A percentile compares a stretch with the other conserved stretches of the same genome.
These are phyloP conservation scores for Norana najaformis DNA, from an alignment of 2,888 invertebrate species.

Conservation along the genomic window DNA sequence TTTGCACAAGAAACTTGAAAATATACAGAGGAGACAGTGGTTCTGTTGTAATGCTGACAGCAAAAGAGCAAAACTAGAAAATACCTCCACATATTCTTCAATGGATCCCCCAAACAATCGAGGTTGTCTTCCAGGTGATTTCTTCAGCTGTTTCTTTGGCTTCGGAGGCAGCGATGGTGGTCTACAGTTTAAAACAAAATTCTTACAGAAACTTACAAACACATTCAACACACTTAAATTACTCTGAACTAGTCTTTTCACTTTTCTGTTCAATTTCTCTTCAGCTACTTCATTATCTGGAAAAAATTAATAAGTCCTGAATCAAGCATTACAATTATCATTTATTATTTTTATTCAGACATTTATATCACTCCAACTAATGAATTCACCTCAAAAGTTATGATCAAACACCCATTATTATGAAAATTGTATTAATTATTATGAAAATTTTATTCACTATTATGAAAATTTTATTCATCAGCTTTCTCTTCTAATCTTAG, in stretches of 20 bases:
- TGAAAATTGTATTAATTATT: not conserved
- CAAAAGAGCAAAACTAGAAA: not conserved
- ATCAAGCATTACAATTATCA: not conserved
- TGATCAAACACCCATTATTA: not conserved
- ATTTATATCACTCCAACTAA: not conserved
- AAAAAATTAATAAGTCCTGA: not conserved
- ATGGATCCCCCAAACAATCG: slow-evolving; percentile 86
- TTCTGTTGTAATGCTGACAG: not conserved
- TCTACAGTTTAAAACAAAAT: slow-evolving; percentile 44
- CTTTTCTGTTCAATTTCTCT: not conserved
- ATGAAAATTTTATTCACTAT: no score
- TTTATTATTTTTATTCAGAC: not conserved
- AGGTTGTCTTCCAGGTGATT: slow-evolving; percentile 70
- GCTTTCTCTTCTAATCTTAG: not conserved
- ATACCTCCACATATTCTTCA: slow-evolving; percentile 79
- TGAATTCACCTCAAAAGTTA: not conserved
- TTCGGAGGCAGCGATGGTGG: slow-evolving; percentile 62
- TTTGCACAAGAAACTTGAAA: no score
- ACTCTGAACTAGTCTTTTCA: no score
- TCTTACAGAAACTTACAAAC: not conserved
- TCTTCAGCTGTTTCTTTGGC: slow-evolving; percentile 70
- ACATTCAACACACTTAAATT: not conserved
- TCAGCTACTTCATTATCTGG: not conserved
- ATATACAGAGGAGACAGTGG: no score
- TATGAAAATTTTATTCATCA: not conserved